A percentile compares a stretch with the other conserved stretches of the same genome.
These are phyloP conservation scores for Falcunculus frontatus DNA, from an alignment of 2,113 vertebrate species.

Conservation along the genomic window DNA sequence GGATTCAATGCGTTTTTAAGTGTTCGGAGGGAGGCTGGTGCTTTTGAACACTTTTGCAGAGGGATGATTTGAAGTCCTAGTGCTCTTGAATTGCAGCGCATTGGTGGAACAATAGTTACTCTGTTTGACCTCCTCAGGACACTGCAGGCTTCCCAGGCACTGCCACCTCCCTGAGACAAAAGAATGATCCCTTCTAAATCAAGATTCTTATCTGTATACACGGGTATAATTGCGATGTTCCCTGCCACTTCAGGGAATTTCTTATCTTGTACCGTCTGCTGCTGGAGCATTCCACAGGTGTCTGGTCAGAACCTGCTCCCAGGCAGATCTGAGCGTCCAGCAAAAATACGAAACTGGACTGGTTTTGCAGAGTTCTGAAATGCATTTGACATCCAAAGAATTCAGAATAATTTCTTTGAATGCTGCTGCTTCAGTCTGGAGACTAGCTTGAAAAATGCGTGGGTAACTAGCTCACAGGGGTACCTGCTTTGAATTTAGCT, in stretches of 20 bases:
- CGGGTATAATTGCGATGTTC: not conserved
- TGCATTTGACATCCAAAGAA: not conserved
- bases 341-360: not conserved
- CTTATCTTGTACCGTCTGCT: not conserved
- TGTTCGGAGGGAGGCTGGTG: not conserved
- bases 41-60: not conserved
- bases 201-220: not conserved
- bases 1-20: not conserved
- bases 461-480: not conserved
- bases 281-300: conserved; percentile 32
- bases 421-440: not conserved
- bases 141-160: not conserved
- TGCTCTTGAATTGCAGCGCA: not conserved
- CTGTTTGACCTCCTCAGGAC: not conserved
- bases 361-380: not conserved
- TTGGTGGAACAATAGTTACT: not conserved
- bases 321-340: not conserved
- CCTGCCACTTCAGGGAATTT: not conserved
- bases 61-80: not conserved
- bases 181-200: not conserved
- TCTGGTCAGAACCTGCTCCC: not conserved
- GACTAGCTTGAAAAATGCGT: not conserved
- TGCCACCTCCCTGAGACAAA: not conserved
- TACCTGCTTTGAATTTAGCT: not conserved
- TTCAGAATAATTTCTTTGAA: not conserved